Percentiles rank a stretch among this genome's conserved stretches.
Conservation (phyloP, 2,113 vertebrate species). For the Podarcis raffonei region DNA sequence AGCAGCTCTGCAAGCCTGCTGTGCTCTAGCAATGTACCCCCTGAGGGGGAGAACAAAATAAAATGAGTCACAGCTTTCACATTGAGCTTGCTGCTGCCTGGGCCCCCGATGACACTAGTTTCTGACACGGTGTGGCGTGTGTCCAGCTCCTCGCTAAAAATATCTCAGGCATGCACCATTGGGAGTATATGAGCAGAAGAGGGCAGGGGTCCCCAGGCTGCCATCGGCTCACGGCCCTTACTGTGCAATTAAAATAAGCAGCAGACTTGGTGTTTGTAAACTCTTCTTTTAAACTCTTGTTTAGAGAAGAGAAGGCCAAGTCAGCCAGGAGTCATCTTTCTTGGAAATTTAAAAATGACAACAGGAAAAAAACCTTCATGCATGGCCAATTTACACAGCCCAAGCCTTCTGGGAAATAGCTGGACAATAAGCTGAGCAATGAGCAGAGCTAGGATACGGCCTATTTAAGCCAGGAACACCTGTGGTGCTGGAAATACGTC, state of each 20-base stretch:
- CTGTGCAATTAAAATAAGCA: not conserved
- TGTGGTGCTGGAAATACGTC: not conserved
- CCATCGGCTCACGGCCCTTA: not conserved
- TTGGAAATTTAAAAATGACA: not conserved
- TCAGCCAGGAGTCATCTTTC: not conserved
- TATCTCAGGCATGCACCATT: not conserved
- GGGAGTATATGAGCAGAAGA: not conserved
- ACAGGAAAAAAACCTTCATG: too few relatives aligned
- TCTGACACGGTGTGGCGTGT: conserved; percentile 27
- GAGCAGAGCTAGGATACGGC: not conserved
- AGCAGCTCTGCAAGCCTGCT: conserved; percentile 46
- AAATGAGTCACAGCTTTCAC: conserved; percentile 47
- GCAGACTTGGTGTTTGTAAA: not conserved
- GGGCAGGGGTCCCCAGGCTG: not conserved
- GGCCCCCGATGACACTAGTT: not conserved
- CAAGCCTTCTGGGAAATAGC: not conserved
- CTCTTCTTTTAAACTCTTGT: not conserved
- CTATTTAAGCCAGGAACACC: not conserved
- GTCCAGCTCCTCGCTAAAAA: conserved; percentile 21
- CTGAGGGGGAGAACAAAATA: conserved; percentile 44
- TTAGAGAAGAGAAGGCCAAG: not conserved
- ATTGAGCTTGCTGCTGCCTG: conserved; percentile 11
- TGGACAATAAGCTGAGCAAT: not conserved
- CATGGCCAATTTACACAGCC: not conserved
- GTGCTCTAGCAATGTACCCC: conserved; percentile 37